Conservation (phyloP, 1,140 invertebrate species). For the Teleogryllus occipitalis region DNA sequence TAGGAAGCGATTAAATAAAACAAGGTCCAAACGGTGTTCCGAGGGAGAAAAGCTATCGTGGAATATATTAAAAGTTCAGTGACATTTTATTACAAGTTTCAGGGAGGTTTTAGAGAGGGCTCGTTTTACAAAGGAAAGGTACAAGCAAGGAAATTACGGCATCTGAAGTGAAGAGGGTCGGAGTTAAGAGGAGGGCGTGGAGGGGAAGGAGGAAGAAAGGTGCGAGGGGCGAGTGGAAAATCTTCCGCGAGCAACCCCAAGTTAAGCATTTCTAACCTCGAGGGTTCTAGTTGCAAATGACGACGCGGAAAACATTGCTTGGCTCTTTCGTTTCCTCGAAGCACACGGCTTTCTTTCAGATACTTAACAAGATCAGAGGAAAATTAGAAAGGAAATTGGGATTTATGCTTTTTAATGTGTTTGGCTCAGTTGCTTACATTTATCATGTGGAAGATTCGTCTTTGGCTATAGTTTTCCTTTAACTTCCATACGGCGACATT, state of each 20-base stretch:
- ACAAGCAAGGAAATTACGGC: background rate
- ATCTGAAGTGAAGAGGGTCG: background rate
- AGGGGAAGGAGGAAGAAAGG: background rate
- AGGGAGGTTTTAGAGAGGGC: background rate
- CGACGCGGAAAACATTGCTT: too few relatives aligned
- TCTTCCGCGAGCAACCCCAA: background rate
- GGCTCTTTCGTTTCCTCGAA: too few relatives aligned
- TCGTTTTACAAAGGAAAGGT: background rate
- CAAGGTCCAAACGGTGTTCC: background rate
- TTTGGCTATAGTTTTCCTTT: too few relatives aligned
- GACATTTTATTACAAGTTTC: conserved; percentile 5
- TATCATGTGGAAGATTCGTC: too few relatives aligned
- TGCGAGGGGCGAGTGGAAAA: background rate
- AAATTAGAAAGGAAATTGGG: too few relatives aligned
- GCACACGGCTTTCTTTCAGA: too few relatives aligned
- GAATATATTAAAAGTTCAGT: conserved; percentile 6
- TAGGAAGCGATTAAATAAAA: background rate
- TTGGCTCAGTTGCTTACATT: too few relatives aligned
- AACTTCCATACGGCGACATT: too few relatives aligned
- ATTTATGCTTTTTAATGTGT: too few relatives aligned
- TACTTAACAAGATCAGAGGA: too few relatives aligned
- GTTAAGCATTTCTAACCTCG: background rate
- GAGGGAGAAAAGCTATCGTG: background rate
- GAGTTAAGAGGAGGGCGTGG: background rate
- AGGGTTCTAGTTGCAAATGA: background rate